phyloP scores from a whole-genome alignment of 2,113 vertebrate species.

The Oenanthe melanoleuca region DNA sequence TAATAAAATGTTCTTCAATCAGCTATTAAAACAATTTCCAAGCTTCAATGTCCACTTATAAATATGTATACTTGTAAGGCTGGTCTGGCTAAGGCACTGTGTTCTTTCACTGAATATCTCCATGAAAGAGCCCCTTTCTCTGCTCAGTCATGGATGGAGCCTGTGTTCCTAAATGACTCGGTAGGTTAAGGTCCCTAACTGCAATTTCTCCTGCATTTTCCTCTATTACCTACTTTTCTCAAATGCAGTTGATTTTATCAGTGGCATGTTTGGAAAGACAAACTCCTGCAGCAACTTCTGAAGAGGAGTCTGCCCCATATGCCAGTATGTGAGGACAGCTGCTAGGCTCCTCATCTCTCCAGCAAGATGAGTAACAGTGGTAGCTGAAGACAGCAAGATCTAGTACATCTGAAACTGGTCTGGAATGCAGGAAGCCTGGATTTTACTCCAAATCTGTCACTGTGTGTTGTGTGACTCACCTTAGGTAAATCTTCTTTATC shows the following conservation, averaged over 20 bases:
- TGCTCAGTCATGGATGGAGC: fast-evolving
- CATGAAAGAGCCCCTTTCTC: not conserved
- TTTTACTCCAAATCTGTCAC: not conserved
- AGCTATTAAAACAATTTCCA: not conserved
- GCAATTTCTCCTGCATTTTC: not conserved
- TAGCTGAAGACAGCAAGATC: slow-evolving; percentile 8
- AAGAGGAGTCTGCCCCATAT: not conserved
- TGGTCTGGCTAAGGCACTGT: not conserved
- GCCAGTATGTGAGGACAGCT: not conserved
- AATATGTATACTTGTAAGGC: fast-evolving
- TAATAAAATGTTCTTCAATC: not conserved
- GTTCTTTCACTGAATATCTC: not conserved
- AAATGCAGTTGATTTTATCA: not conserved
- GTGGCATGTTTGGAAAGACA: not conserved
- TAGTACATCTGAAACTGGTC: not conserved
- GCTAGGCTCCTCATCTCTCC: not conserved
- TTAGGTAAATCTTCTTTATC: not conserved
- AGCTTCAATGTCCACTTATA: not conserved
- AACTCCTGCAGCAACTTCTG: not conserved
- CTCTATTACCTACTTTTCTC: not conserved
- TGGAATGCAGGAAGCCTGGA: not conserved
- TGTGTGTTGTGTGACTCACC: not conserved
- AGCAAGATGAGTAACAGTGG: not conserved
- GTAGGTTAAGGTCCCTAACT: not conserved
- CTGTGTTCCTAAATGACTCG: not conserved